These are phyloP conservation scores for Megalurothrips usitatus DNA, from an alignment of 2,888 invertebrate species.

Conservation along the genomic window DNA sequence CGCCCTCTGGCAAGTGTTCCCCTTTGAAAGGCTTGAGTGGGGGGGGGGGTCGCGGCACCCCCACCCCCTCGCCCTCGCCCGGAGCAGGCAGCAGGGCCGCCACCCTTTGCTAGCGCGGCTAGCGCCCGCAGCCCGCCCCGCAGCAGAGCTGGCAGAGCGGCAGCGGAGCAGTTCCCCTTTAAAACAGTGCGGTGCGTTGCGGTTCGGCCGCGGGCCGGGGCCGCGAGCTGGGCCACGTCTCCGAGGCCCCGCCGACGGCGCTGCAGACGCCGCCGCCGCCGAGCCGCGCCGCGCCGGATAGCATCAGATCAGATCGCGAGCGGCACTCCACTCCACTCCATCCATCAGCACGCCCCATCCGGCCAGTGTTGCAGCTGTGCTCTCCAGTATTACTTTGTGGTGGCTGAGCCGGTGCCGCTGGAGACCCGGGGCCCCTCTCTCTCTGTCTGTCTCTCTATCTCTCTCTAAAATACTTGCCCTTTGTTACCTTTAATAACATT, in stretches of 20 bases:
- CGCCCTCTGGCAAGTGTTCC: too few species aligned
- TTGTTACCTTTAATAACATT: too few species aligned
- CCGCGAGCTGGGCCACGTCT: background rate
- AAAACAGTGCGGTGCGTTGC: background rate
- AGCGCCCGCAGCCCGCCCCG: background rate
- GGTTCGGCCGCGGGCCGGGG: background rate
- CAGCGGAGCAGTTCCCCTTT: conserved; percentile 1
- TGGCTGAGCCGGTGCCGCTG: too few species aligned
- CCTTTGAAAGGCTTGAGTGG: too few species aligned
- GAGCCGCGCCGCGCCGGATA: background rate
- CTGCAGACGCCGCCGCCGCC: too few species aligned
- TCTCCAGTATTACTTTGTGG: too few species aligned
- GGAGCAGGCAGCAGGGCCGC: background rate
- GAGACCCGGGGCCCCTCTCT: too few species aligned
- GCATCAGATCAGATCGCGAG: background rate
- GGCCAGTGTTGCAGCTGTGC: too few species aligned
- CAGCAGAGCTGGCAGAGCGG: background rate
- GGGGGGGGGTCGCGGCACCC: background rate
- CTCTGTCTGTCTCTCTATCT: too few species aligned
- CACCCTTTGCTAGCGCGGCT: too few species aligned
- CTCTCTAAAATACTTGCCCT: too few species aligned
- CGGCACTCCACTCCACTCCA: background rate
- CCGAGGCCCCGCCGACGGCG: too few species aligned
- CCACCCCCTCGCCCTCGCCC: background rate
- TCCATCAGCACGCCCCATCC: background rate